Evolutionary conservation across 2,113 vertebrate genomes (phyloP).

Genomic region (Cyprinus carpio): DNA sequence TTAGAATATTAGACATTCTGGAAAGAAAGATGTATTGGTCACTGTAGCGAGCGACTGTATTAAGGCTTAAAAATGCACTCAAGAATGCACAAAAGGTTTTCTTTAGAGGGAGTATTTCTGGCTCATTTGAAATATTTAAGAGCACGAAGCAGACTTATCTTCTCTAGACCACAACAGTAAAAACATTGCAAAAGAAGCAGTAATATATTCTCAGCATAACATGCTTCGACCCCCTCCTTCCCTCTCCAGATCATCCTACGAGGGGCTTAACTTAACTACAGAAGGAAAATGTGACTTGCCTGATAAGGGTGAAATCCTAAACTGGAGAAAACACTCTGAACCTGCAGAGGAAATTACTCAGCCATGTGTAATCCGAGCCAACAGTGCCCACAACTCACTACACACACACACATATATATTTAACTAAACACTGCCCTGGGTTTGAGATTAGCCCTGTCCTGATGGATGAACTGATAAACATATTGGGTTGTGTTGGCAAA

Average conservation of each 20-base stretch:
- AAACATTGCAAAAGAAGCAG: neutral
- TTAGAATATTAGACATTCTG: conserved; percentile 71
- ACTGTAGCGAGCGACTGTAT: neutral
- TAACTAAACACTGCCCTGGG: neutral
- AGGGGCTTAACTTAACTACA: conserved; percentile 24
- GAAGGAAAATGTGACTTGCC: conserved; percentile 64
- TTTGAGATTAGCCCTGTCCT: neutral
- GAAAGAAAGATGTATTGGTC: neutral
- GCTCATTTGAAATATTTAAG: conserved; percentile 7
- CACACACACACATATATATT: neutral
- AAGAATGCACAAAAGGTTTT: neutral
- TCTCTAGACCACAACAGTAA: neutral
- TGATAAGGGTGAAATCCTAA: conserved; percentile 74
- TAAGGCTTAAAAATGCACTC: neutral
- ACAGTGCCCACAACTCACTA: conserved; percentile 51
- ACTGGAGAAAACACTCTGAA: conserved; percentile 56
- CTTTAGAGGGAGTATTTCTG: neutral
- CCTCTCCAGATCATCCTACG: neutral
- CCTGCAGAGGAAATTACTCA: conserved; percentile 49
- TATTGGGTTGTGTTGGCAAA: neutral
- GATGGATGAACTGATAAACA: neutral
- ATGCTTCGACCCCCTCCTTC: neutral
- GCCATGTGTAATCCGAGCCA: conserved; percentile 63
- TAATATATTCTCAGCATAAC: neutral
- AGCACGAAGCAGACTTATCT: conserved; percentile 12